Base-by-base conservation (phyloP, 2,797 vertebrate genomes). In the Platyrinchus mystaceus region DNA sequence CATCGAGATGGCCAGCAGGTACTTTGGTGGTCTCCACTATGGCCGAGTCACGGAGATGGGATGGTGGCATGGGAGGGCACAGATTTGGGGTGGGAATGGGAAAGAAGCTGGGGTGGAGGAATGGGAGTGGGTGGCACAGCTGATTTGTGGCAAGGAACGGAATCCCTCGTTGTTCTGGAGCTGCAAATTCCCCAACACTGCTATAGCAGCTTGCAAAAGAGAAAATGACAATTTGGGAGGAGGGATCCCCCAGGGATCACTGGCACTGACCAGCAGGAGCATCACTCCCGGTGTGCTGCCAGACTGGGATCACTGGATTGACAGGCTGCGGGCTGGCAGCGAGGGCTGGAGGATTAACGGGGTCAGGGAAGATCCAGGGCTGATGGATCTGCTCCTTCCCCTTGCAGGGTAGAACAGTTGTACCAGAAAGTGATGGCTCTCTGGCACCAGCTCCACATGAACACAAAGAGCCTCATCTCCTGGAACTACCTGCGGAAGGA, bases 401-500 rank as follows among this genome's bases (percentile, higher is more conserved):
- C 12, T 88, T 52, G 19, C 96, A 99, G 99, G 96, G 96, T 99
- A 32, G 99, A 99, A 82, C 99, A 99, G 96, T 88, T 99, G 94
- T 99, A 99, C 94, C 99, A 99, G 98, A 99, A 99, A 62, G 99
- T 99, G 92, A 99, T 99, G 99, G 97, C 99, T 63, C 98, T 99
- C 59, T 99, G 99, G 99, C 99, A 99, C 95, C 99, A 99, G 97
- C 98, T 99, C 28, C 99, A 99, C n/a, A 89, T 99, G 69, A 99
- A 99, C 96, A 99, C 99, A 63, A 99, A 99, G 98, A 99, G 99
- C 56, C 98, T 99, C 74, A 98, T 99, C 64, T 99, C 99, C 73
- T 99, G 99, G 99, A 98, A 99, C 92, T 99, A 99, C 95, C 97
- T 99, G 94, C 97, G 98, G 66, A 99, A 99, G 96, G 99, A 99